Conservation (phyloP, 2,797 vertebrate species). For the Smutsia temminckii region DNA sequence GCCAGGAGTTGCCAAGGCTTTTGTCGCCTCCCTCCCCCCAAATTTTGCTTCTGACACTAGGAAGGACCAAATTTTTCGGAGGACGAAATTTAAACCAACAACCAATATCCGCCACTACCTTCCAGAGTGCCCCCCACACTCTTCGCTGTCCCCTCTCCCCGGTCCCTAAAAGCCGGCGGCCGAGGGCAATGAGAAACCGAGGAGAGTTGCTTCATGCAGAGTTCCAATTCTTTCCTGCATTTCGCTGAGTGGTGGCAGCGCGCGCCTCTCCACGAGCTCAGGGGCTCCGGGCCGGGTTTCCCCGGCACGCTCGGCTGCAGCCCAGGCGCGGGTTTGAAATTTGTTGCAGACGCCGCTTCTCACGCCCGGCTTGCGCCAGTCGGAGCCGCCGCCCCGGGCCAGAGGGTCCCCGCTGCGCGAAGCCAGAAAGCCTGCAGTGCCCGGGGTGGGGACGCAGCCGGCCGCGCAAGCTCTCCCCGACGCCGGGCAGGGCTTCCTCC, state of each 20-base stretch:
- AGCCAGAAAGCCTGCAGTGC: too few relatives aligned
- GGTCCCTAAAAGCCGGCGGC: neutral
- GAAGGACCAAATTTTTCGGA: neutral
- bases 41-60: constrained; percentile 35
- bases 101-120: neutral
- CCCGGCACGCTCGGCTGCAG: neutral
- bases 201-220: neutral
- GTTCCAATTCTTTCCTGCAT: neutral
- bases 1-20: constrained; percentile 1
- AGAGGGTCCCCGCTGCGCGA: neutral
- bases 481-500: neutral
- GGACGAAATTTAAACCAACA: neutral
- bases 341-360: neutral
- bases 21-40: neutral
- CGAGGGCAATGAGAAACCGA: neutral
- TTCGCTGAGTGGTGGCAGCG: neutral
- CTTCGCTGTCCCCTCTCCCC: too few relatives aligned
- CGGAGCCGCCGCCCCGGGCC: neutral
- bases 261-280: neutral
- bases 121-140: neutral
- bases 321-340: neutral
- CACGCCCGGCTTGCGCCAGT: neutral
- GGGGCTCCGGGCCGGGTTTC: neutral
- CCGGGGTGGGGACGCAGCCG: neutral
- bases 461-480: neutral